Base-by-base conservation (phyloP, 2,113 vertebrate species). In the Seriola dumerili region DNA sequence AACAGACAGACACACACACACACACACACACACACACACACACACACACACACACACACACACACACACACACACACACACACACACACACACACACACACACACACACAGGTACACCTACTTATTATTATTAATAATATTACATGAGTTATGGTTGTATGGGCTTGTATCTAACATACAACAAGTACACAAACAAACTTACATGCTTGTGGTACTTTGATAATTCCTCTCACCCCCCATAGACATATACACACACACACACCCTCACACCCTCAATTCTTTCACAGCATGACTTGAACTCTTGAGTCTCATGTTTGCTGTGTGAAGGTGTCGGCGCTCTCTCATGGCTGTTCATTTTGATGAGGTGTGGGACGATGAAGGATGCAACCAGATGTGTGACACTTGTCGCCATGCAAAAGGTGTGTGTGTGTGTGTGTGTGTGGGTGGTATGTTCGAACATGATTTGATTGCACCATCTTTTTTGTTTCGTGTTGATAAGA, bases 261-360 rank as follows among this genome's bases (percentile, higher is more conserved):
- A 36, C 34, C 4, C 34, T 5, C 34, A 36, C 6, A 36, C 34
- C 29, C 29, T 29, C 29, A 29, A 29, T 29, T 29, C 19, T 25
- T 7, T 12, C 2, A 34, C 5, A 32, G 3, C 38, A 19, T 81
- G 32, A 38, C 25, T 32, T 11, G 12, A 63, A 21, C 5, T 75
- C 1, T n/a, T 36, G 23, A 68, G 8, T 52, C 1, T 76, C 16
- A 10, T 72, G 8, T 80, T 50, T 64, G 16, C 46, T 95, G 62
- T 93, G 90, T 93, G 76, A 85, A 99, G 98, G 81, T 99, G 98
- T 83, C 96, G 98, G 9, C 96, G 98, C 3, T 95, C 96, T 9
- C 90, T 98, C 65, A 97, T 99, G 91, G 98, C 98, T 0, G 94
- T 94, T 50, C 97, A 99, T 87, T 99, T 99, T 76, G 97, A 99